These are phyloP conservation scores for Python bivittatus DNA, from an alignment of 2,113 vertebrate genomes.

Conservation along the genomic window DNA sequence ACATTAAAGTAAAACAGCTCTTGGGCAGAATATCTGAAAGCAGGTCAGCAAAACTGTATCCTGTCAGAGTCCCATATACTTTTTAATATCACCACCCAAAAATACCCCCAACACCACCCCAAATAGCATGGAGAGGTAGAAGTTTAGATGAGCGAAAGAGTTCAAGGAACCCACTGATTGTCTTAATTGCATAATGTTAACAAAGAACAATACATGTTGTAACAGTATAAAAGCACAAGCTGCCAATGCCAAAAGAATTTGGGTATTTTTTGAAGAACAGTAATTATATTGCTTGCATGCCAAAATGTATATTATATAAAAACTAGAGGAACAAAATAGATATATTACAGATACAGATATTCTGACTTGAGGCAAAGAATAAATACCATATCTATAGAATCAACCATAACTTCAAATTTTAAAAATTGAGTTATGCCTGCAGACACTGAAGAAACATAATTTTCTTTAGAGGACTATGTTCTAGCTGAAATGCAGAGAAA, in stretches of 20 bases:
- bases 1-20: background rate
- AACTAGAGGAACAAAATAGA: background rate
- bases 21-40: background rate
- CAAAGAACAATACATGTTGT: background rate
- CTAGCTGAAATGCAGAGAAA: conserved; percentile 40
- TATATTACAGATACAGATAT: background rate
- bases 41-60: background rate
- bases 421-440: background rate
- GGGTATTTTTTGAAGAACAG: background rate
- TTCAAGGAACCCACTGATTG: background rate
- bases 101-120: background rate
- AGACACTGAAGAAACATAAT: background rate
- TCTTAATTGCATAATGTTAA: background rate
- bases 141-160: background rate
- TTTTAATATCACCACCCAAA: background rate
- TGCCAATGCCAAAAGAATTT: background rate
- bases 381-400: background rate
- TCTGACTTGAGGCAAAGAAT: background rate
- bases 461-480: conserved; percentile 14
- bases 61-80: background rate
- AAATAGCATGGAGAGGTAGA: background rate
- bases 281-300: background rate
- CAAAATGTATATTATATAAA: background rate
- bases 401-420: background rate
- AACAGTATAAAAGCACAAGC: background rate